Base-by-base conservation (phyloP, 2,113 vertebrate genomes). In the Nibea albiflora region DNA sequence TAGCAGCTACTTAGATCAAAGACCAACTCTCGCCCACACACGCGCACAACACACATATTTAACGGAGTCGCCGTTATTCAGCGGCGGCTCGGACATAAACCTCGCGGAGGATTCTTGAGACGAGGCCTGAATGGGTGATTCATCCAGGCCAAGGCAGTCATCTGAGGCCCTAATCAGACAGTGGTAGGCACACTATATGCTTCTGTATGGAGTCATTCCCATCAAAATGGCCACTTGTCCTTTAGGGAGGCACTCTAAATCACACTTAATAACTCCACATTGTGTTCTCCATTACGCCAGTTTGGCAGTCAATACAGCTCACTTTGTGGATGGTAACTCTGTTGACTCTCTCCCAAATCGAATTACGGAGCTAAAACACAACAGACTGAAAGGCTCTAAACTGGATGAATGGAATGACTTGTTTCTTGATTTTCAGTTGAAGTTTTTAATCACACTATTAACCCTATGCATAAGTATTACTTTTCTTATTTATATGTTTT, bases 161-260 rank as follows among this genome's bases (percentile, higher is more conserved):
- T 88, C 74, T 61, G 15, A 76, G 77, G 60, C 73, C 70, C 84
- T 90, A 84, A 90, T 92, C 79, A 83, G 85, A 86, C 79, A 56
- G 80, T n/a, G 56, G 78, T 54, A 68, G 74, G 62, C 64, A 81
- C 71, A 74, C 78, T 81, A 65, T 83, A 80, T 47, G 78, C 71
- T 80, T 85, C 79, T 81, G 70, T 79, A 76, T 69, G 12, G 81
- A 81, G 81, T 83, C 80, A 72, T 87, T 80, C 50, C 24, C 67
- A 82, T 85, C 82, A 84, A 84, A 91, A 92, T 87, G 82, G 79
- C 87, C 90, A 84, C 88, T 92, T 90, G 89, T 92, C 85, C 85
- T 88, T 88, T 81, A 84, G 87, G 80, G 83, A 82, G 73, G 61
- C 26, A 46, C 82, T 90, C 80, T 90, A 90, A 90, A 86, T 91